Conservation (phyloP, 2,888 invertebrate genomes). For the Stenurella melanura region DNA sequence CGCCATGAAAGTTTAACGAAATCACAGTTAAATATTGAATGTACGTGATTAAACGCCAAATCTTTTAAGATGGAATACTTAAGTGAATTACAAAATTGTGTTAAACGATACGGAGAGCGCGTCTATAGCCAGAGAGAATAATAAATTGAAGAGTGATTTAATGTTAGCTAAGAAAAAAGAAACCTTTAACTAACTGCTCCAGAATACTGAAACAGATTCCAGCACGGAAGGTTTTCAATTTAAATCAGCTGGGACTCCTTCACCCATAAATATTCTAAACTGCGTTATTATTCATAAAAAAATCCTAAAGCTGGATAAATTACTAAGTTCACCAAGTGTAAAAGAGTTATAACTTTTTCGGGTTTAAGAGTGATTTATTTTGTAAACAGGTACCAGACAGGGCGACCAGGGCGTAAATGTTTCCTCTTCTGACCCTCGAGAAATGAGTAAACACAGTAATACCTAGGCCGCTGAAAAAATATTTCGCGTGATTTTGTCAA, state of each 20-base stretch:
- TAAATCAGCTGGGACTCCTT: constrained; percentile 23
- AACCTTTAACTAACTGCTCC: constrained; percentile 11
- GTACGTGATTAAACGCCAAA: background rate
- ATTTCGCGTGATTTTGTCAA: too few relatives aligned
- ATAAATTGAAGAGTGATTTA: constrained; percentile 20
- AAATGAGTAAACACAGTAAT: too few relatives aligned
- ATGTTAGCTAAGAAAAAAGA: constrained; percentile 9
- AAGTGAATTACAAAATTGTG: constrained; percentile 1
- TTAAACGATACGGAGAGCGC: constrained; percentile 7
- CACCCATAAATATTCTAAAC: constrained; percentile 18
- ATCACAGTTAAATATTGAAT: background rate
- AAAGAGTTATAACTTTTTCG: constrained; percentile 14
- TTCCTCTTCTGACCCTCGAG: background rate
- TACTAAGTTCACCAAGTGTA: constrained; percentile 7
- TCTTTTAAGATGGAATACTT: background rate
- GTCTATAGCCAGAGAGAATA: constrained; percentile 7
- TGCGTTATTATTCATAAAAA: constrained; percentile 20
- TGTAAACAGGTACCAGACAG: constrained; percentile 15
- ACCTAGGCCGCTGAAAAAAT: too few relatives aligned
- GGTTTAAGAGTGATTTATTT: constrained; percentile 20
- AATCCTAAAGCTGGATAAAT: constrained; percentile 22
- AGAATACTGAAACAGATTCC: constrained; percentile 5
- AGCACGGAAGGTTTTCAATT: constrained; percentile 28
- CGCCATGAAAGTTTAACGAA: background rate
- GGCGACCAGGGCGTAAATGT: constrained; percentile 4